These are phyloP conservation scores for Antedon mediterranea DNA, from an alignment of 53 echinoderm and acorn worm genomes.

Conservation along the genomic window DNA sequence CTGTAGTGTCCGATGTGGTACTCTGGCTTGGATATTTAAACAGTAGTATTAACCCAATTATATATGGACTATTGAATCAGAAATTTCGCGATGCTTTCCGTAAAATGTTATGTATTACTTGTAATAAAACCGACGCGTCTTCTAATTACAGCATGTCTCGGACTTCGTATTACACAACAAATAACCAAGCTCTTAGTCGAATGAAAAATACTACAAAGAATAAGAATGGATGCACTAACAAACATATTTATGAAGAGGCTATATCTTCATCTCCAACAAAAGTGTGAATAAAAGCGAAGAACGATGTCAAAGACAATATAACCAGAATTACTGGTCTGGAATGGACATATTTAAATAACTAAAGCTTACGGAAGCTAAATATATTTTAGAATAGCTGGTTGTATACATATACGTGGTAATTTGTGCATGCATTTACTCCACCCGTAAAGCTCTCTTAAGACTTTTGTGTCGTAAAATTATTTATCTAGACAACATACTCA, in stretches of 20 bases:
- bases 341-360: no score
- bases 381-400: no score
- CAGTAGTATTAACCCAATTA: slow-evolving; percentile 59
- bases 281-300: not conserved
- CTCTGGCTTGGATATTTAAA: slow-evolving; percentile 68
- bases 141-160: not conserved
- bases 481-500: no score
- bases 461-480: no score
- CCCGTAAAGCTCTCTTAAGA: no score
- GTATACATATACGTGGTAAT: no score
- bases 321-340: no score
- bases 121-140: not conserved
- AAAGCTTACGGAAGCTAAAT: no score
- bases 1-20: slow-evolving; percentile 22
- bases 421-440: no score
- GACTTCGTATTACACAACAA: not conserved
- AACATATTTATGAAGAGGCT: not conserved
- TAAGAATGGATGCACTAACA: not conserved
- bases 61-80: slow-evolving; percentile 65
- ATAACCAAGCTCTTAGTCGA: not conserved
- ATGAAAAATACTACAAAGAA: not conserved
- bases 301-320: no score
- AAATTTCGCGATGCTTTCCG: slow-evolving; percentile 55
- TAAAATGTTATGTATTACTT: slow-evolving; percentile 24
- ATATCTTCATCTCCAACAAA: not conserved